These are phyloP conservation scores for Monoplex corrugatus DNA, from an alignment of 2,888 invertebrate species.

Conservation along the genomic window DNA sequence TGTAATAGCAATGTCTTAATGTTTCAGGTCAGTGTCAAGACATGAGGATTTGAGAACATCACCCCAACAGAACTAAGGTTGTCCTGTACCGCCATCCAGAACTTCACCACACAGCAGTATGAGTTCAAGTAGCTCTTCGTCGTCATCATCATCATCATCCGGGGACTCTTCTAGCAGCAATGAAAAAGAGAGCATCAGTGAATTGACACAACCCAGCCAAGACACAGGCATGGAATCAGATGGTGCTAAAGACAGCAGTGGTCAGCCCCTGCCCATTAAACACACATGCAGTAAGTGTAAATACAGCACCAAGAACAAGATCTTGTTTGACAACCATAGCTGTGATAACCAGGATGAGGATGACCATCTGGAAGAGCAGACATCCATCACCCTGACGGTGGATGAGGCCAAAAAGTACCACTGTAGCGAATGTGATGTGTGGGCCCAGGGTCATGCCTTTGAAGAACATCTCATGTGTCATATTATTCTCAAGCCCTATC, in stretches of 20 bases:
- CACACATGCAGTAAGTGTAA: slow-evolving; percentile 50
- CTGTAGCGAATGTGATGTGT: slow-evolving; percentile 59
- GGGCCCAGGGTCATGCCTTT: slow-evolving; percentile 57
- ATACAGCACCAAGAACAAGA: slow-evolving; percentile 49
- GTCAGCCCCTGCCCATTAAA: neutral
- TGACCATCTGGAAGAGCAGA: slow-evolving; percentile 48
- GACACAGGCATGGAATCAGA: neutral
- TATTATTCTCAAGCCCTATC: slow-evolving; percentile 59
- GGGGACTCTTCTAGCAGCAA: neutral
- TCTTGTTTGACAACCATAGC: slow-evolving; percentile 53
- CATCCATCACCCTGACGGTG: slow-evolving; percentile 28
- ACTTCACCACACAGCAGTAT: neutral
- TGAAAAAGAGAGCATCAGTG: neutral
- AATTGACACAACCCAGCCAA: neutral
- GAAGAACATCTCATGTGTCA: slow-evolving; percentile 64
- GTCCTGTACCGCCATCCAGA: neutral
- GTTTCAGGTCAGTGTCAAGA: no score
- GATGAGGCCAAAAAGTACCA: slow-evolving; percentile 24
- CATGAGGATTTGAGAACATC: no score
- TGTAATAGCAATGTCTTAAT: no score
- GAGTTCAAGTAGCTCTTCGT: neutral
- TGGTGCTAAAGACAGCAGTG: neutral
- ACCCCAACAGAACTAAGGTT: no score
- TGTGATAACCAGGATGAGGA: slow-evolving; percentile 52
- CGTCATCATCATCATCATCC: neutral